phyloP scores from a whole-genome alignment of 1,140 invertebrate genomes.

The Dryas iulia region DNA sequence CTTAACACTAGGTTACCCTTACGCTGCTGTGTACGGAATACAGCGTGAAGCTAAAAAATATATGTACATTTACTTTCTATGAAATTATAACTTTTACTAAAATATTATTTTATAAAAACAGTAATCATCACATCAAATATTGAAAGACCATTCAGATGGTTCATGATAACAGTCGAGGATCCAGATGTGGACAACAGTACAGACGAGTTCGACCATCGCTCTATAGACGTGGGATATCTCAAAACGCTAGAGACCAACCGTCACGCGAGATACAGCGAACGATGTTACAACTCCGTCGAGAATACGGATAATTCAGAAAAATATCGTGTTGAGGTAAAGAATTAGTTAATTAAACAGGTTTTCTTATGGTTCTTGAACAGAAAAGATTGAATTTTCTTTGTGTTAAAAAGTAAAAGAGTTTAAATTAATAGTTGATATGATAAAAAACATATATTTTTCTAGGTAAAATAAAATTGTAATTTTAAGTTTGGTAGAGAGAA shows the following conservation, averaged over 20 bases:
- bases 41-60: too few species aligned
- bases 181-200: constrained; percentile 53
- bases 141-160: constrained; percentile 54
- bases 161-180: constrained; percentile 71
- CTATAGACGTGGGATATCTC: constrained; percentile 54
- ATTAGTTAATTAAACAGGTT: background rate
- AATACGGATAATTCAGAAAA: constrained; percentile 65
- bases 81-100: background rate
- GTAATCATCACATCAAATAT: constrained; percentile 48
- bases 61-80: too few species aligned
- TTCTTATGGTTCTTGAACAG: background rate
- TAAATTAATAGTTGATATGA: too few species aligned
- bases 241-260: constrained; percentile 56
- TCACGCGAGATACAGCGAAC: constrained; percentile 58
- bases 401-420: background rate
- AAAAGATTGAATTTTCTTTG: background rate
- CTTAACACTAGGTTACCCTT: too few species aligned
- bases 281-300: constrained; percentile 62
- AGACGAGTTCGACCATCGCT: constrained; percentile 38
- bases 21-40: too few species aligned
- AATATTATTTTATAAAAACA: constrained; percentile 16
- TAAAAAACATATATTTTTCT: too few species aligned
- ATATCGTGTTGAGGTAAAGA: constrained; percentile 50
- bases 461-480: too few species aligned
- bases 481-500: too few species aligned